Evolutionary conservation across 2,113 vertebrate species (phyloP), one percentile per base, ranked within the genome.

Genomic region (Archilochus colubris): DNA sequence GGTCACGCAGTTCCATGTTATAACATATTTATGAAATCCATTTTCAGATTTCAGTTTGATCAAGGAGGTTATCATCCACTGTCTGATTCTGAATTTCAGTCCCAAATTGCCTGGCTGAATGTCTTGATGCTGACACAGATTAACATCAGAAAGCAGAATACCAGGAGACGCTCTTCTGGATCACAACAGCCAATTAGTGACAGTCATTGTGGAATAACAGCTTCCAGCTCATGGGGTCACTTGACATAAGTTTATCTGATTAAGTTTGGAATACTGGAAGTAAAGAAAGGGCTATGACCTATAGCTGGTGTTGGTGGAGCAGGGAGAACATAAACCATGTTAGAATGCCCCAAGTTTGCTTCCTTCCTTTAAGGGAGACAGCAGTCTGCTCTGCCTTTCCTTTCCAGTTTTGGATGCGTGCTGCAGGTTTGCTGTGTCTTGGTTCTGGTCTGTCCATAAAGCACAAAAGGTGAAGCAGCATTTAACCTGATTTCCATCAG

Each of bases 21-120:
- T 27, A 73, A 69, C 38, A 54, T 67, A 81, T 78, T 74, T 38
- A 86, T 86, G 43, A 86, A 67, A 79, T 86, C 86, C 51, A 74
- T 83, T 95, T 83, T 55, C 76, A 86, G 76, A 36, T 68, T 86
- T 91, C 48, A 74, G 38, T 78, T 83, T 88, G 77, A 90, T 90
- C 68, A n/a, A 43, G 43, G 44, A 85, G 14, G 46, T 81, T 85
- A 68, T 78, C 51, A 46, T 79, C 67, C 24, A 28, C 57, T 62
- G 63, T 27, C 86, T 77, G 62, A 61, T 68, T 82, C 63, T 57
- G 54, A 90, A 91, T 81, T 90, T 90, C 53, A 64, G 43, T 63
- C 61, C 48, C 74, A 31, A 79, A 58, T 38, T 86, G 48, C 57
- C 69, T 92, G 88, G 82, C 73, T 74, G 72, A 81, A 31, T 53